Base-by-base conservation (phyloP, 2,888 invertebrate genomes). In the Podabrus alpinus region DNA sequence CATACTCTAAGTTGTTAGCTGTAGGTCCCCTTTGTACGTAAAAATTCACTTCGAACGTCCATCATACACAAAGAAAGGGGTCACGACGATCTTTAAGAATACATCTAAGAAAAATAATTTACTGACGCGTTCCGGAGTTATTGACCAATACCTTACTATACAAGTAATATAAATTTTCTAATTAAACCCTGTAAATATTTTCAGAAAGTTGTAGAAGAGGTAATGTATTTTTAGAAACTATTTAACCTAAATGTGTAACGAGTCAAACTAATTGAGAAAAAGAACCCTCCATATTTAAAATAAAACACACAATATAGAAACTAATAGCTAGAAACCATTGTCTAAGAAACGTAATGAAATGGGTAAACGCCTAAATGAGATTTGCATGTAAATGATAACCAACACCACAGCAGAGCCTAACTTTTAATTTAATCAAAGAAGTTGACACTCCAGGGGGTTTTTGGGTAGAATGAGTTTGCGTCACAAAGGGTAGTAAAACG, bases 391-490 rank as follows among this genome's bases (percentile, higher is more conserved):
- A 87, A 87, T 87, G 86, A 84, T 84, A 83, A 45, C 82, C 81
- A 80, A 81, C 78, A 79, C 77, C 85, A 83, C 83, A 79, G 80
- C 76, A 82, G 86, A 86, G 84, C 80, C 82, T 85, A 87, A 88
- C 86, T 87, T 88, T 87, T 88, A 88, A 88, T 88, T 88, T 88
- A 88, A 88, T 88, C 88, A 88, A 87, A 87, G 87, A 87, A 88
- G 86, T 87, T 87, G 86, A 85, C 86, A 86, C 87, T 85, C 87
- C 82, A 83, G 86, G 86, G 87, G 86, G 85, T 86, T 86, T 86
- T 87, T 84, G 84, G 86, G 76, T 80, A 83, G 81, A 82, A 84
- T 82, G 82, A 83, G 82, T 83, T 83, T 81, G 79, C 78, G 81
- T 80, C 79, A 76, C 71, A 77, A 69, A 79, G 80, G 77, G 73